Evolutionary conservation across 2,888 invertebrate genomes (phyloP), one percentile per base, ranked within the genome.

Genomic region (Apomyelois bistriatella): DNA sequence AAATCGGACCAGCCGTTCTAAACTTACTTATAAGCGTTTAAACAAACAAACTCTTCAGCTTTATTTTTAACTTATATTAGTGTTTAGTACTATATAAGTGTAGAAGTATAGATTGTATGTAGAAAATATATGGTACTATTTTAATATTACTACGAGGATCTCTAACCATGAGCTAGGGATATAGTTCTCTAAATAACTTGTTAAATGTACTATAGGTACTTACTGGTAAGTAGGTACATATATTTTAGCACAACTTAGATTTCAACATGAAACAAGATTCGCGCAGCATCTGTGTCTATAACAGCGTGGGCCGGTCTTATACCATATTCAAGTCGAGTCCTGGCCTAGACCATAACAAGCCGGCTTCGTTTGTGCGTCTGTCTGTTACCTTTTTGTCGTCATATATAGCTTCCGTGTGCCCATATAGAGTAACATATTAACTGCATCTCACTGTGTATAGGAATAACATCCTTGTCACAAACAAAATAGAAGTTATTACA

Each of bases 341-440:
- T 41, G 50, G 50, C 55, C 51, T 52, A 52, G 50, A 57, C 60
- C 57, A 54, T 58, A 56, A 58, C 60, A 57, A 56, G 38, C 52
- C 57, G 57, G 49, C 55, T 55, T 58, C 66, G 67, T 65, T 65
- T 68, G 66, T 61, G 55, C 58, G 55, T 58, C 55, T 63, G 65
- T 63, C 64, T 38, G 53, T 50, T 43, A 56, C 56, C 61, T 59
- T 60, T 63, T 59, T 60, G 58, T 60, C 64, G 62, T 60, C 58
- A 22, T 22, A 22, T 58, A 49, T 59, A 62, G 66, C 64, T 65
- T 67, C 70, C 65, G 63, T 61, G 56, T 55, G 57, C 51, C 59
- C 56, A 54, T 53, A 59, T 32, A 15, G 9, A 46, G 46, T n/a
- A 30, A 32, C 32, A 32, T 32, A 46, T 46, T 46, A 46, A 46